phyloP scores from a whole-genome alignment of 2,797 vertebrate genomes.

The Tokudaia tokunoshimensis region DNA sequence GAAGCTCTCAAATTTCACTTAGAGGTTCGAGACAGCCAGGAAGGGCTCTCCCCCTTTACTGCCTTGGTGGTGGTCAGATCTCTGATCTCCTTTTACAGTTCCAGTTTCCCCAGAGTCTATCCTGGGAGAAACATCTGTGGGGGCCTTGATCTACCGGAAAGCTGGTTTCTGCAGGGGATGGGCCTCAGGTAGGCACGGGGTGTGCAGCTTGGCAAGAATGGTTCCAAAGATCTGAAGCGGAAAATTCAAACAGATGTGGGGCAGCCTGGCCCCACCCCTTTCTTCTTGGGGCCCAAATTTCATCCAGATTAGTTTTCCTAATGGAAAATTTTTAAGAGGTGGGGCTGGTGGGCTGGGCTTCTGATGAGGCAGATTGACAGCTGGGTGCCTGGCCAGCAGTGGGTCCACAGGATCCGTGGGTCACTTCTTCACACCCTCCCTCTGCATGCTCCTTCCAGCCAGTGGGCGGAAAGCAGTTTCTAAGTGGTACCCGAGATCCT shows the following conservation, averaged over 20 bases:
- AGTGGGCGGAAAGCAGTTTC: not conserved
- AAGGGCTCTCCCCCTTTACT: not conserved
- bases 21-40: not conserved
- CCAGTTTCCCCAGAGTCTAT: not conserved
- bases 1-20: not conserved
- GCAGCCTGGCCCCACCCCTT: conserved; percentile 33
- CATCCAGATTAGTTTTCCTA: conserved; percentile 76
- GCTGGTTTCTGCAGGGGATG: conserved; percentile 19
- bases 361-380: not conserved
- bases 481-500: not conserved
- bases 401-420: accelerated
- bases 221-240: conserved; percentile 67
- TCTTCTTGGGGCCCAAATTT: conserved; percentile 59
- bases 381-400: not conserved
- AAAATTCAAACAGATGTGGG: conserved; percentile 76
- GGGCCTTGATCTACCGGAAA: not conserved
- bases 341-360: not conserved
- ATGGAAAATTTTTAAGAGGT: conserved; percentile 70
- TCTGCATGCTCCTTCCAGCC: not conserved
- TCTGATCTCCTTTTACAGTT: not conserved
- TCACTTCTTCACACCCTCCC: not conserved
- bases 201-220: not conserved
- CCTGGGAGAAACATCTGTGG: not conserved
- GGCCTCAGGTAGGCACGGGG: conserved; percentile 60
- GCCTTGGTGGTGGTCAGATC: not conserved